phyloP scores from a whole-genome alignment of 2,113 vertebrate species.

The Otus sunia region DNA sequence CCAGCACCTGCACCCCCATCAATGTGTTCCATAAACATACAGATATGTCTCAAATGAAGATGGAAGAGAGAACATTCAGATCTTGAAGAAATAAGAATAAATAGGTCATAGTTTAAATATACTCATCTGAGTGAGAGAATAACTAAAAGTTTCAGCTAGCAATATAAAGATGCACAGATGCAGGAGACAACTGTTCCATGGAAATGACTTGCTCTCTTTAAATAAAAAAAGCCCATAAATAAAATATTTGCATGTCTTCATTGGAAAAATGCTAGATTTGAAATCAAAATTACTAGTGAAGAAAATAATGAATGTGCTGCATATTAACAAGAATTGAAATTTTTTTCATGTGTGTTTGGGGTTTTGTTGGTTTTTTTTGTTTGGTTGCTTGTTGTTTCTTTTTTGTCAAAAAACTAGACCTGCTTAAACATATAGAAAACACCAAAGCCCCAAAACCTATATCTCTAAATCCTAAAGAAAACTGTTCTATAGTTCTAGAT shows the following conservation, averaged over 20 bases:
- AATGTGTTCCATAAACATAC: not conserved
- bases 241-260: not conserved
- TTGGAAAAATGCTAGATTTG: not conserved
- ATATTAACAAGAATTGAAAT: not conserved
- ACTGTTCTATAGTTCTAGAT: not conserved
- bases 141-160: not conserved
- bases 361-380: fast-evolving
- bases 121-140: not conserved
- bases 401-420: not conserved
- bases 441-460: fast-evolving
- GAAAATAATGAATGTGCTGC: not conserved
- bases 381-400: not conserved
- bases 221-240: not conserved
- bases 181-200: not conserved
- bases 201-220: not conserved
- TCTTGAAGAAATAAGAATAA: not conserved
- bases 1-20: not conserved
- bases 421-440: not conserved
- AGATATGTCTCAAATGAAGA: not conserved
- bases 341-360: not conserved
- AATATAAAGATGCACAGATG: not conserved
- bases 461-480: not conserved
- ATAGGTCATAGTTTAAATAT: not conserved
- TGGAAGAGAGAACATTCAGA: not conserved
- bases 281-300: not conserved